Percentiles rank a stretch among this genome's conserved stretches.
These are phyloP conservation scores for Cyanocitta stelleri DNA, from an alignment of 2,113 vertebrate species.

Conservation along the genomic window DNA sequence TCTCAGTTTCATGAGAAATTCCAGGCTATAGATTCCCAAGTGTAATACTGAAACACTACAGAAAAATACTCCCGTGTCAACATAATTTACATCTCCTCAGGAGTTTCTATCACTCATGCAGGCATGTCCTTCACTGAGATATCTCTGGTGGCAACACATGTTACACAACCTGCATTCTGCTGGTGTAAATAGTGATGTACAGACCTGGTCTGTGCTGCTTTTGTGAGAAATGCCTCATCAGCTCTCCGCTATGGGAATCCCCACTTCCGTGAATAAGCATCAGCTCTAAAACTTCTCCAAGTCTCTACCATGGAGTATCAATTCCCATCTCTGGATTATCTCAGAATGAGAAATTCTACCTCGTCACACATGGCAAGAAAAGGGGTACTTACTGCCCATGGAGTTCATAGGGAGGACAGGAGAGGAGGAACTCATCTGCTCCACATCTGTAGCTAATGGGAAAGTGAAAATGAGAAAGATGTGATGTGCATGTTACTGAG, in stretches of 20 bases:
- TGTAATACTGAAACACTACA: neutral
- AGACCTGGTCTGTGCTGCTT: neutral
- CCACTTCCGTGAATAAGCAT: neutral
- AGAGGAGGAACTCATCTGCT: constrained; percentile 62
- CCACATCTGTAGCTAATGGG: constrained; percentile 53
- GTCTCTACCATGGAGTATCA: neutral
- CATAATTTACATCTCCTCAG: neutral
- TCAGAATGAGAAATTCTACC: neutral
- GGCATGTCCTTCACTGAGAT: neutral
- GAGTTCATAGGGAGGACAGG: constrained; percentile 59
- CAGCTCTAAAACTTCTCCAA: neutral
- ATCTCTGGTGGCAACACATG: neutral
- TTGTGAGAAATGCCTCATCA: neutral
- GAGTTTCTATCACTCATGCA: neutral
- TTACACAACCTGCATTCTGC: fast-evolving
- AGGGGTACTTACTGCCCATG: constrained; percentile 64
- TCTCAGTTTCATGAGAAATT: neutral
- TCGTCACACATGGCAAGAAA: neutral
- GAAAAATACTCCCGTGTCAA: neutral
- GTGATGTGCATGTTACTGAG: neutral
- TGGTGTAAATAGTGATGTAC: neutral
- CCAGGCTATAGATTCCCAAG: neutral
- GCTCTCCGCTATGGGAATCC: neutral
- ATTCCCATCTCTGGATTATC: neutral
- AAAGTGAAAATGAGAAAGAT: constrained; percentile 33